Percentiles rank a stretch among this genome's conserved stretches.
These are phyloP conservation scores for Harpalus rufipes DNA, from an alignment of 2,888 invertebrate genomes.

Conservation along the genomic window DNA sequence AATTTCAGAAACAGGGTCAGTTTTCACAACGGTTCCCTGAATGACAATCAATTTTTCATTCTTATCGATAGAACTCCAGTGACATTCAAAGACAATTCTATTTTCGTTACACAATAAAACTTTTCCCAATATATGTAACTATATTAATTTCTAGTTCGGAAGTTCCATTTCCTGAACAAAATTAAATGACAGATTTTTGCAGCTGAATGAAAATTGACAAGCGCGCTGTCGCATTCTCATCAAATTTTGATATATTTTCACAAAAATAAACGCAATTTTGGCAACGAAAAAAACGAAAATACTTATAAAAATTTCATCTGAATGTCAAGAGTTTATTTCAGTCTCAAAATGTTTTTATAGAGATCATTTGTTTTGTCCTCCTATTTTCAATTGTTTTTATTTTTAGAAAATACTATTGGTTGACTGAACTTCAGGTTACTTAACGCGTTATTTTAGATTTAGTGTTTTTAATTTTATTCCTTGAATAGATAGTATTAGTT, in stretches of 20 bases:
- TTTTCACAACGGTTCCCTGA: conserved; percentile 18
- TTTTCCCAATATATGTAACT: neutral
- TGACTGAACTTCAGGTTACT: conserved; percentile 34
- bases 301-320: conserved; percentile 11
- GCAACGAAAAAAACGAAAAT: neutral
- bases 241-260: conserved; percentile 18
- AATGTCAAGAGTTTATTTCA: conserved; percentile 10
- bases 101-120: conserved; percentile 38
- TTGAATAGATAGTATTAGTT: neutral
- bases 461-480: neutral
- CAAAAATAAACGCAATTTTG: conserved; percentile 15
- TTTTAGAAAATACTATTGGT: conserved; percentile 36
- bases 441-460: conserved; percentile 24
- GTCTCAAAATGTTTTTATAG: neutral
- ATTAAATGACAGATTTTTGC: conserved; percentile 23
- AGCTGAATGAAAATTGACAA: conserved; percentile 3
- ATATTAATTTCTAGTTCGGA: conserved; percentile 21
- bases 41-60: conserved; percentile 36
- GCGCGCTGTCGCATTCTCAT: conserved; percentile 6
- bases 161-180: conserved; percentile 12
- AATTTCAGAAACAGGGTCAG: conserved; percentile 48
- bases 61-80: conserved; percentile 37
- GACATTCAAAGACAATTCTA: conserved; percentile 42
- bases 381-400: conserved; percentile 18
- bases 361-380: conserved; percentile 8